Percentiles rank a stretch among this genome's conserved stretches.
Evolutionary conservation across 1,140 invertebrate species (phyloP).

Genomic region (Hetaerina americana): DNA sequence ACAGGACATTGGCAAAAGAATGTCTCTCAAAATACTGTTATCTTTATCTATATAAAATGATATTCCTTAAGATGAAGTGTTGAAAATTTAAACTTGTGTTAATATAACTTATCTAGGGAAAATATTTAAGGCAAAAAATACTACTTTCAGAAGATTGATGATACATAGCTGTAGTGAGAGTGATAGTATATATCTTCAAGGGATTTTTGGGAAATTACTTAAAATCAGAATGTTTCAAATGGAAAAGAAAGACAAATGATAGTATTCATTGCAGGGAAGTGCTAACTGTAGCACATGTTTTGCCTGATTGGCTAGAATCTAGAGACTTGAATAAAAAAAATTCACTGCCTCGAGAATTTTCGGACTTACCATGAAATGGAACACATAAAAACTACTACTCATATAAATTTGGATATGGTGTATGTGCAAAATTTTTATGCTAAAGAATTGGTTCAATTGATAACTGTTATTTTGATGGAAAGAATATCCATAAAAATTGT

Average conservation of each 20-base stretch:
- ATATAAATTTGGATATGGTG: background rate
- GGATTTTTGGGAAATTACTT: background rate
- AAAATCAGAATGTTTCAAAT: background rate
- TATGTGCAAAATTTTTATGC: background rate
- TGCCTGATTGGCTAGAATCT: background rate
- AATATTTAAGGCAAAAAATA: background rate
- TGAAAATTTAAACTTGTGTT: background rate
- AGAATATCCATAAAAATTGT: background rate
- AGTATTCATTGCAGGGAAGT: background rate
- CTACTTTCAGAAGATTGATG: background rate
- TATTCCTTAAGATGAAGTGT: background rate
- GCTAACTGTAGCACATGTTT: background rate
- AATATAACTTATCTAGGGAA: background rate
- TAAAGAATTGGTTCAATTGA: background rate
- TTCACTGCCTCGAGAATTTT: background rate
- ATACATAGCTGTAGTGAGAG: background rate
- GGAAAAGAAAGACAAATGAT: background rate
- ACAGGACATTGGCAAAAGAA: background rate
- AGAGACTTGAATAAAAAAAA: background rate
- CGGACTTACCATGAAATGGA: too few species aligned
- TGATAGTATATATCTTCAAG: background rate
- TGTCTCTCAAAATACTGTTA: background rate
- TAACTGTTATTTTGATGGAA: background rate
- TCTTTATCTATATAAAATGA: background rate
- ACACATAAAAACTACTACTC: too few species aligned